Conservation (phyloP, 2,113 vertebrate species). For the Nicator chloris region DNA sequence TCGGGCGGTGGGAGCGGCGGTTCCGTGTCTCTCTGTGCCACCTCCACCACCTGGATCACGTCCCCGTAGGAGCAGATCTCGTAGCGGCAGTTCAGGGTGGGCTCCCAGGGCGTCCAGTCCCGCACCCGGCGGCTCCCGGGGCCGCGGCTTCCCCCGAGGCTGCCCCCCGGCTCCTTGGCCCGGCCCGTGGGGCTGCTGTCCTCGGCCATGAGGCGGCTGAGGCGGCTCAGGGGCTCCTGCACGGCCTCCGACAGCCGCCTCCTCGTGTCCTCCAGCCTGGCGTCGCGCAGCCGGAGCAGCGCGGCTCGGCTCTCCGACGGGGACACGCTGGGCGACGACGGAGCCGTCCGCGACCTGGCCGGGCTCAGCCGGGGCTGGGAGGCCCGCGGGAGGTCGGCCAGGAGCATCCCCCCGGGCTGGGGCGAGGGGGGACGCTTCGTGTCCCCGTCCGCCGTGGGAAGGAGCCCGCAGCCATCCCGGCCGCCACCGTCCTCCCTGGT, state of each 20-base stretch:
- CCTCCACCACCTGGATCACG: slow-evolving; percentile 69
- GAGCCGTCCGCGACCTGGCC: slow-evolving; percentile 83
- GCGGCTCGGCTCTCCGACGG: slow-evolving; percentile 73
- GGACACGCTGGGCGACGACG: slow-evolving; percentile 78
- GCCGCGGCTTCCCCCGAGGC: slow-evolving; percentile 36
- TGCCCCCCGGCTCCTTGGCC: background rate
- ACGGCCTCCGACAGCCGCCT: slow-evolving; percentile 78
- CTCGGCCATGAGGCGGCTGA: slow-evolving; percentile 85
- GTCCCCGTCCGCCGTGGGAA: slow-evolving; percentile 60
- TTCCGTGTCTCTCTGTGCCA: background rate
- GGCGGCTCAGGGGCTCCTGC: slow-evolving; percentile 81
- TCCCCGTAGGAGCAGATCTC: slow-evolving; percentile 76
- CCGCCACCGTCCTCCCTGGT: slow-evolving; percentile 67
- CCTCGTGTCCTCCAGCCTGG: slow-evolving; percentile 83
- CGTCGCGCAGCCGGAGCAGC: slow-evolving; percentile 81
- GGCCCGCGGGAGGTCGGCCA: slow-evolving; percentile 35
- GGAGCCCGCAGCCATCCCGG: slow-evolving; percentile 68
- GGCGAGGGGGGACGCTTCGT: slow-evolving; percentile 33
- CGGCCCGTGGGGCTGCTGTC: slow-evolving; percentile 61
- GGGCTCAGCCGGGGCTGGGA: slow-evolving; percentile 78
- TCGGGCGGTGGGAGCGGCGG: background rate
- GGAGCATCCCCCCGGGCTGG: slow-evolving; percentile 53
- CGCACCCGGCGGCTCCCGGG: background rate
- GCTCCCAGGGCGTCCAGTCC: slow-evolving; percentile 18
- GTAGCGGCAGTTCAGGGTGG: slow-evolving; percentile 55